Conservation (phyloP, 2,797 vertebrate species). For the Prionace glauca region DNA sequence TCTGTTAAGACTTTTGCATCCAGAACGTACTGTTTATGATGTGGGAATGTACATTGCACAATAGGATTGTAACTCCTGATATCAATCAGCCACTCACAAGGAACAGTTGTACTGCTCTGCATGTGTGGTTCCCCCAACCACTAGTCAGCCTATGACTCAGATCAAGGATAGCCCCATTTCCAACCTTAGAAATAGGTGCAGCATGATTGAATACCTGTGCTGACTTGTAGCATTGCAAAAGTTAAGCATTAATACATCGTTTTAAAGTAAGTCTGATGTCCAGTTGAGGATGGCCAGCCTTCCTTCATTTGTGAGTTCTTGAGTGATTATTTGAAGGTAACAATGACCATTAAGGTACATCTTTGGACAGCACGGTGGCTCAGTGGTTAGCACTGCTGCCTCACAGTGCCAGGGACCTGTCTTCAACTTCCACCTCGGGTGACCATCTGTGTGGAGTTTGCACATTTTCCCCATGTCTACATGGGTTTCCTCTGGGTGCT, state of each 20-base stretch:
- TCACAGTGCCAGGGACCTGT: no score
- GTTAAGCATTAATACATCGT: not conserved
- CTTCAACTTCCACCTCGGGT: no score
- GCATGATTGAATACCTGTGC: no score
- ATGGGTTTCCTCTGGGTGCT: no score
- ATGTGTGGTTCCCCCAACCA: not conserved
- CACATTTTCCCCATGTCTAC: no score
- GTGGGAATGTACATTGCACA: not conserved
- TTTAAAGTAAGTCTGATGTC: not conserved
- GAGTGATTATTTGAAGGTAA: no score
- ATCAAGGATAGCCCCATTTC: not conserved
- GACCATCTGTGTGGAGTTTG: no score
- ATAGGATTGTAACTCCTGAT: not conserved
- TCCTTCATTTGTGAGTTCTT: no score
- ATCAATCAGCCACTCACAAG: not conserved
- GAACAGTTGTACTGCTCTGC: not conserved
- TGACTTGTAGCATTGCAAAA: not conserved
- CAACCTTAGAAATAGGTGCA: not conserved
- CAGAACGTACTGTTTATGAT: not conserved
- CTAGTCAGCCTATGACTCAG: not conserved
- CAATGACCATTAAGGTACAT: no score
- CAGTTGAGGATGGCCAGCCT: no score
- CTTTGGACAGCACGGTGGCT: no score
- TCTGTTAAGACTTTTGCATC: not conserved
- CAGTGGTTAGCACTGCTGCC: no score